Conservation (phyloP, 1,140 invertebrate genomes). For the Pogonomyrmex californicus region DNA sequence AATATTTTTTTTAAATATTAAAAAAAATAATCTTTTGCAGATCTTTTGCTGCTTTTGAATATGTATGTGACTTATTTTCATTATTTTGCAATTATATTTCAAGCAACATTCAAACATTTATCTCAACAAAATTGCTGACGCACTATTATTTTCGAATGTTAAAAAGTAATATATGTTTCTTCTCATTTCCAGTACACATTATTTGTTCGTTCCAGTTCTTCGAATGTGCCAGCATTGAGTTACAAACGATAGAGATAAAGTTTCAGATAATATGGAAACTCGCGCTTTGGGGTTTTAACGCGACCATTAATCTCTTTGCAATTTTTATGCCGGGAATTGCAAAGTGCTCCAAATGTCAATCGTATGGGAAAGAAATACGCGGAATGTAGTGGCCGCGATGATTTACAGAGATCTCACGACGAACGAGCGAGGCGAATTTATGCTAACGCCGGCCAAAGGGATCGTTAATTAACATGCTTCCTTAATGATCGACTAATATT, state of each 20-base stretch:
- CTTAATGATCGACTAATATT: slow-evolving; percentile 30
- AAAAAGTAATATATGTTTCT: neutral
- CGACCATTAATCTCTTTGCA: slow-evolving; percentile 3
- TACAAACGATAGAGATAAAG: slow-evolving; percentile 7
- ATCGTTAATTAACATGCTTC: slow-evolving; percentile 56
- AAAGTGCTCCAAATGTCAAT: neutral
- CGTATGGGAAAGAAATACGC: neutral
- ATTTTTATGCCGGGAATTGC: slow-evolving; percentile 17
- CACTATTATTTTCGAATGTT: neutral
- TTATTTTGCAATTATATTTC: neutral
- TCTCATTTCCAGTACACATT: neutral
- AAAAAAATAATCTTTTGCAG: neutral
- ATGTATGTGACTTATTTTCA: neutral
- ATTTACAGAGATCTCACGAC: neutral
- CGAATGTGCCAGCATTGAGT: neutral
- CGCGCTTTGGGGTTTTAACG: neutral
- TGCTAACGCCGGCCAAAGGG: neutral
- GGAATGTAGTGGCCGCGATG: neutral
- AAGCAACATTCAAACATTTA: neutral
- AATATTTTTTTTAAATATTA: neutral
- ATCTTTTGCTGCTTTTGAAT: neutral
- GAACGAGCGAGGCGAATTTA: slow-evolving; percentile 28
- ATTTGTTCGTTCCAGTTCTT: neutral
- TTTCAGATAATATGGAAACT: slow-evolving; percentile 10
- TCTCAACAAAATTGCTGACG: neutral